Evolutionary conservation across 37 sponge, comb jelly and placozoan genomes (phyloP), one percentile per base, ranked within the genome.

Genomic region (Cliona cf. orientalis): DNA sequence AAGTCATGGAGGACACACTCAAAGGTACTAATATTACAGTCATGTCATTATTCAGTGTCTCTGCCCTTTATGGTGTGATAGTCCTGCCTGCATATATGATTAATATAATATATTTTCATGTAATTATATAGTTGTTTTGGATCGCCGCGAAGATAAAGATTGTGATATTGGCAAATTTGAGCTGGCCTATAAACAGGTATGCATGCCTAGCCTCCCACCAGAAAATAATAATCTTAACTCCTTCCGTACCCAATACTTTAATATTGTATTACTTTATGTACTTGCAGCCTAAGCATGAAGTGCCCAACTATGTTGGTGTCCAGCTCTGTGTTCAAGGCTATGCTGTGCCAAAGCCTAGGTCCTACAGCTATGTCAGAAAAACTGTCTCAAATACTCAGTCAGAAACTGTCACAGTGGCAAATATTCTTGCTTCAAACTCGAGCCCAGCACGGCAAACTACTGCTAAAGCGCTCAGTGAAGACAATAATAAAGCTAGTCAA

Each of bases 1-100:
- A 81, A 71, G 99, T 98, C 5, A 68, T 89, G 72, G 96, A 98
- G 49, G 99, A 97, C 73, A 89, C 89, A 39, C 31, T 89, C 23
- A 89, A 82, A 82, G 89, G 89, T 26, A 84, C 83, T 89, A 28
- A 71, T 84, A 23, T 23, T 92, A 7, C 41, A 68, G n/a, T 68
- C 41, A 37, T 36, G 41, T 37, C 6, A n/a, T 62, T 62, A 26
- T n/a, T 7, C 11, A 23, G 64, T 62, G 64, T 62, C 23, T 62
- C 28, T 26, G 19, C 23, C 66, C 36, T 17, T 6, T 40, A 38
- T 26, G 22, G 68, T 39, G 19, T 17, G 11, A 46, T 29, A 46
- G 58, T 23, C 28, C 17, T 49, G 63, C 26, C 26, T 25, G 26
- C n/a, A 25, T 25, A 61, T 61, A 12, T 6, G n/a, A 61, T 6